Percentiles rank a stretch among this genome's conserved stretches.
These are phyloP conservation scores for Threskiornis aethiopicus DNA, from an alignment of 2,797 vertebrate species.

Conservation along the genomic window DNA sequence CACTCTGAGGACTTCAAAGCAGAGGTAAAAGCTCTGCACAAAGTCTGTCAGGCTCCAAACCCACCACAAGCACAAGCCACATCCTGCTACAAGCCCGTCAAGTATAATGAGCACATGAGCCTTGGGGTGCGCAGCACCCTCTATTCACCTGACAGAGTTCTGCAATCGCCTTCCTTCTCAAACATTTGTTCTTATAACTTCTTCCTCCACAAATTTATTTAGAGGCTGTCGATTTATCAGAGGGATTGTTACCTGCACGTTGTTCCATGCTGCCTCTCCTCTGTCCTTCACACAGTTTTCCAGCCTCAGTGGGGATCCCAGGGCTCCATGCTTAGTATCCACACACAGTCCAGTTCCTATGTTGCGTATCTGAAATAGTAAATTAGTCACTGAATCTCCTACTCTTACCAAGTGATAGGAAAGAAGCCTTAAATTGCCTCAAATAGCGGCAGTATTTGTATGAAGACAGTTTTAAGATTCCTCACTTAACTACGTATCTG, in stretches of 20 bases:
- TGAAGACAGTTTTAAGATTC: neutral
- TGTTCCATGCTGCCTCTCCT: conserved; percentile 87
- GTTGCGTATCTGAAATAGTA: conserved; percentile 81
- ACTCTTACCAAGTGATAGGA: neutral
- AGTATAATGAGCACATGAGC: neutral
- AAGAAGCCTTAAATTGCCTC: neutral
- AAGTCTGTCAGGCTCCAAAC: neutral
- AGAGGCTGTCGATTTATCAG: neutral
- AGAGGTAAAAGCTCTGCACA: neutral
- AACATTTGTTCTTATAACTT: neutral
- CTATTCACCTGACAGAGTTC: neutral
- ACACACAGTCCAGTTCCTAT: conserved; percentile 84
- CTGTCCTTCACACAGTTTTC: conserved; percentile 87
- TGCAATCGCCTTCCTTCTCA: neutral
- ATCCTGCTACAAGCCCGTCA: neutral
- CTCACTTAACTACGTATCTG: neutral
- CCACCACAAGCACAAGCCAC: neutral
- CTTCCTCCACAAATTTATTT: neutral
- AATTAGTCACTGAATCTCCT: neutral
- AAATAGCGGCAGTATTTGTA: neutral
- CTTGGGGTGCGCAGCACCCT: neutral
- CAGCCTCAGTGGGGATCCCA: conserved; percentile 86
- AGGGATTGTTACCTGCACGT: conserved; percentile 83
- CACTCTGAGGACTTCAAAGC: neutral
- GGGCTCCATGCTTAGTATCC: conserved; percentile 88